Conservation (phyloP, 2,888 invertebrate species). For the Oasisia sp. region DNA sequence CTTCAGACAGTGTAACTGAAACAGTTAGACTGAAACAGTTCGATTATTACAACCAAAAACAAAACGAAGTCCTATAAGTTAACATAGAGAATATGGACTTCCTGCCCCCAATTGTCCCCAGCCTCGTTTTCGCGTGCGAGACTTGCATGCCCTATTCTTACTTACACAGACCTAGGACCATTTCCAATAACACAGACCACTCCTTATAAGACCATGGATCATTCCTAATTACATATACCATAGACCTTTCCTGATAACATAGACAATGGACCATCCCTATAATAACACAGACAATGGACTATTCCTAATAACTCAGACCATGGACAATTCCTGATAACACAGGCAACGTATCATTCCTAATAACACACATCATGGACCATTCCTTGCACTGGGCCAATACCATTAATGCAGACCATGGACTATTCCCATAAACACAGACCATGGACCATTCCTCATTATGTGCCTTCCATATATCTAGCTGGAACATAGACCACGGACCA, state of each 20-base stretch:
- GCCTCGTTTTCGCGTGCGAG: too few species aligned
- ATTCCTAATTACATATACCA: not conserved
- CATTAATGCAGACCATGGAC: not conserved
- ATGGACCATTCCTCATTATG: slow-evolving; percentile 49
- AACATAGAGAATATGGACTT: too few species aligned
- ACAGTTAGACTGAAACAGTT: too few species aligned
- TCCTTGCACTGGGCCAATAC: too few species aligned
- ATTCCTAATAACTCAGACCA: too few species aligned
- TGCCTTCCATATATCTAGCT: slow-evolving; percentile 41
- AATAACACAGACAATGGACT: too few species aligned
- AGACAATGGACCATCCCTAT: too few species aligned
- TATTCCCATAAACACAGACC: not conserved
- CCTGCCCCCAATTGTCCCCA: too few species aligned
- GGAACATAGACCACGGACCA: not conserved
- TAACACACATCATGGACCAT: not conserved
- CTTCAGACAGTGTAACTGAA: too few species aligned
- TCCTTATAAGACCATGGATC: not conserved
- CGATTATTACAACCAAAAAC: too few species aligned
- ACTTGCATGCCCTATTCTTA: not conserved
- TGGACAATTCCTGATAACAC: too few species aligned
- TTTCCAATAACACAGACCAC: not conserved
- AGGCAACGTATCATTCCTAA: not conserved
- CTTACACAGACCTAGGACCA: not conserved
- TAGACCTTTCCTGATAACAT: not conserved
- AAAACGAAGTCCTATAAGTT: too few species aligned